Conservation (phyloP, 2,888 invertebrate species). For the Venustoraphidia nigricollis region DNA sequence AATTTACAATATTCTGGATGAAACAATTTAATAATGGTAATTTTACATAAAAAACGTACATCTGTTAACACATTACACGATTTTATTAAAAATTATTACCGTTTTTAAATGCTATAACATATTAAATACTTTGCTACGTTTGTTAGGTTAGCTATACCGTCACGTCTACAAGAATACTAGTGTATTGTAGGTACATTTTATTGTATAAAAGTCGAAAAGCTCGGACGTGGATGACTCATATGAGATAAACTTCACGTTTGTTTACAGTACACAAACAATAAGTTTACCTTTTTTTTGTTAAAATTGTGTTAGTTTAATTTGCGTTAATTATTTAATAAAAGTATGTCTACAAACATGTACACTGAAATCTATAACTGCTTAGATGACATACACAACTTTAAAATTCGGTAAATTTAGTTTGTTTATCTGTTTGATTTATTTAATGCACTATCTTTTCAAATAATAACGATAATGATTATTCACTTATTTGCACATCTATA, state of each 20-base stretch:
- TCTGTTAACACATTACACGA: too few species aligned
- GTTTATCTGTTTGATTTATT: constrained; percentile 9
- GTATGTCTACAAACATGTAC: not conserved
- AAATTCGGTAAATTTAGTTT: constrained; percentile 30
- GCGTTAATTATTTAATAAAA: not conserved
- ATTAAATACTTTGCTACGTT: not conserved
- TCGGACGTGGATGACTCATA: not conserved
- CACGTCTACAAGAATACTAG: too few species aligned
- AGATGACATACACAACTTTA: constrained; percentile 31
- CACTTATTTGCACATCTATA: constrained; percentile 5
- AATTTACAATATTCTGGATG: too few species aligned
- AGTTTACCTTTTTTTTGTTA: not conserved
- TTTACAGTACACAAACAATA: not conserved
- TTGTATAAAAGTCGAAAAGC: too few species aligned
- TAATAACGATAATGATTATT: constrained; percentile 1
- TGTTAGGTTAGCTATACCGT: too few species aligned
- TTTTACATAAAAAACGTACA: too few species aligned
- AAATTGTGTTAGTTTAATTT: not conserved
- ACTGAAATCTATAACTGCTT: constrained; percentile 35
- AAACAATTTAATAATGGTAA: too few species aligned
- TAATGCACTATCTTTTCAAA: constrained; percentile 6
- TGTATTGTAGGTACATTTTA: too few species aligned
- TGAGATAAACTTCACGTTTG: not conserved
- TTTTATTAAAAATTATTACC: too few species aligned
- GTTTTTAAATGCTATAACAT: not conserved